A percentile compares a stretch with the other conserved stretches of the same genome.
phyloP scores from a whole-genome alignment of 2,888 invertebrate species.

The Stenodera caucasica region DNA sequence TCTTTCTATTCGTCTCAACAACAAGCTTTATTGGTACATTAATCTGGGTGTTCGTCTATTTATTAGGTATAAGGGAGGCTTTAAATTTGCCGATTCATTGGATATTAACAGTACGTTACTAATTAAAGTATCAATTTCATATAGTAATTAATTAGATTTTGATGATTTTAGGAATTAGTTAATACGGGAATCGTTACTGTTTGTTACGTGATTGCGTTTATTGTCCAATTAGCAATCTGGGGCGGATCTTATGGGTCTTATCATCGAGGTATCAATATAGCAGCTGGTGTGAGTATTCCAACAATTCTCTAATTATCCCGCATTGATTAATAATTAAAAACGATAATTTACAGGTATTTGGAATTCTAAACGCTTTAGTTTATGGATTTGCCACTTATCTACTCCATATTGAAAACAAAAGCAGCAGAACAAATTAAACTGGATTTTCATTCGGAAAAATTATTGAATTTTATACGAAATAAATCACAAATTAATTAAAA shows the following conservation, averaged over 20 bases:
- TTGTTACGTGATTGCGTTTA: constrained; percentile 78
- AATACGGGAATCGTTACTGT: constrained; percentile 71
- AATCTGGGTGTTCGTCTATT: constrained; percentile 78
- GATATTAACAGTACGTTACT: constrained; percentile 73
- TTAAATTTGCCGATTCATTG: constrained; percentile 80
- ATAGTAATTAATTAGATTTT: background rate
- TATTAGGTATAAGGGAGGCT: constrained; percentile 78
- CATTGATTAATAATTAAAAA: background rate
- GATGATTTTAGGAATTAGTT: constrained; percentile 68
- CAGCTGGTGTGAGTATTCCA: constrained; percentile 71
- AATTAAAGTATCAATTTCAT: background rate
- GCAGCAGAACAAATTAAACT: constrained; percentile 49
- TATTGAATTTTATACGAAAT: too few species aligned
- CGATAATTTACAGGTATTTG: constrained; percentile 74
- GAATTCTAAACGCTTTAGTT: constrained; percentile 76
- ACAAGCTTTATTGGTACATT: constrained; percentile 80
- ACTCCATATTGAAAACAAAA: constrained; percentile 73
- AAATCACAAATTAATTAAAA: background rate
- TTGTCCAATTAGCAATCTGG: constrained; percentile 73
- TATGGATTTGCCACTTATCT: constrained; percentile 78
- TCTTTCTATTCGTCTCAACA: constrained; percentile 84
- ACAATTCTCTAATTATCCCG: background rate
- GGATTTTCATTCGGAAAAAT: background rate
- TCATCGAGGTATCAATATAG: constrained; percentile 63
- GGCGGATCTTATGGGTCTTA: constrained; percentile 46